phyloP scores from a whole-genome alignment of 1,140 invertebrate species.

The Tetragnatha versicolor region DNA sequence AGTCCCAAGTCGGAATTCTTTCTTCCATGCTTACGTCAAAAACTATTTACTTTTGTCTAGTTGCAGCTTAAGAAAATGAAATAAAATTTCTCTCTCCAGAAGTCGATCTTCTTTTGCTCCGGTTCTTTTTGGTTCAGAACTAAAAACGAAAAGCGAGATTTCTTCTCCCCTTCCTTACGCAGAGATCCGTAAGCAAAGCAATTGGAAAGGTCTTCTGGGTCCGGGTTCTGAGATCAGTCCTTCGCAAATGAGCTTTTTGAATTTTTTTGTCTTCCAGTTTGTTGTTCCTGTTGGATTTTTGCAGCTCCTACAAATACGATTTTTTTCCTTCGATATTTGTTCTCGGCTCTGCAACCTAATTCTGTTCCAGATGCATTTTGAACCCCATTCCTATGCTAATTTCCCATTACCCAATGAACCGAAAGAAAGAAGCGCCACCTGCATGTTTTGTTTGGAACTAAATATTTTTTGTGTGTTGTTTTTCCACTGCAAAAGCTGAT shows the following conservation, averaged over 20 bases:
- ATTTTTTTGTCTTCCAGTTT: neutral
- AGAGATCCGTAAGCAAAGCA: neutral
- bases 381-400: constrained; percentile 28
- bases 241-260: neutral
- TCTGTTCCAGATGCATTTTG: neutral
- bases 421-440: neutral
- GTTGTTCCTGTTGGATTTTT: neutral
- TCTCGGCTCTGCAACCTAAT: no score
- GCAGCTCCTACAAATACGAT: neutral
- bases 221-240: neutral
- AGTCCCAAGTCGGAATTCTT: no score
- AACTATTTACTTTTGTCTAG: no score
- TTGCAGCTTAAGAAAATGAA: no score
- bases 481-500: neutral
- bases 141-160: neutral
- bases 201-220: neutral
- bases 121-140: neutral
- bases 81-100: no score
- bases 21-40: no score
- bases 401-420: neutral
- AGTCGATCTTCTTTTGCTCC: neutral
- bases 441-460: neutral
- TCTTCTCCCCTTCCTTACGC: no score
- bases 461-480: neutral
- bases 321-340: no score